Conservation (phyloP, 1,140 invertebrate genomes). For the Rhagoletis zephyria region DNA sequence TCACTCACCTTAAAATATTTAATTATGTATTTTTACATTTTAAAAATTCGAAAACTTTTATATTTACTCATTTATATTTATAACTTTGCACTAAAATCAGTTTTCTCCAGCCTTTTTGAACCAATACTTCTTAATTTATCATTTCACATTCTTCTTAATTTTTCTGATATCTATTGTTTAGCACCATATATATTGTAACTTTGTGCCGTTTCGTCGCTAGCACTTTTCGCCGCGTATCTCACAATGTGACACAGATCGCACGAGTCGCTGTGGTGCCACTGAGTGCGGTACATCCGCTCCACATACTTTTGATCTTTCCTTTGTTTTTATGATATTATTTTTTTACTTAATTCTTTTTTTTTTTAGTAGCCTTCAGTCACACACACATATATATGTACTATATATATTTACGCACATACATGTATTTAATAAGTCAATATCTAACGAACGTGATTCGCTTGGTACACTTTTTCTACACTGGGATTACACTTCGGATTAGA, state of each 20-base stretch:
- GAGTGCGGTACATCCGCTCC: slow-evolving; percentile 41
- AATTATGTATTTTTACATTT: too few species aligned
- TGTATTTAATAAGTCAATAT: background rate
- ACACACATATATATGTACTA: background rate
- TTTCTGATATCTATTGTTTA: background rate
- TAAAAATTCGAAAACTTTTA: too few species aligned
- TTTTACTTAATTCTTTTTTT: slow-evolving; percentile 6
- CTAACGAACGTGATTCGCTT: background rate
- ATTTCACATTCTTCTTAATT: too few species aligned
- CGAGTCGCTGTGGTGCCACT: slow-evolving; percentile 41
- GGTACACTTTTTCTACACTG: slow-evolving; percentile 1
- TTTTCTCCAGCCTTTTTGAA: too few species aligned
- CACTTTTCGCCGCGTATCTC: slow-evolving; percentile 29
- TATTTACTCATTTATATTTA: too few species aligned
- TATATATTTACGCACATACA: background rate
- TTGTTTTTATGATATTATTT: background rate
- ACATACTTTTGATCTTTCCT: slow-evolving; percentile 46
- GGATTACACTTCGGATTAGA: slow-evolving; percentile 50
- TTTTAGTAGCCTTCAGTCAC: slow-evolving; percentile 14
- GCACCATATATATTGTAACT: background rate
- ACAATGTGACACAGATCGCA: slow-evolving; percentile 45
- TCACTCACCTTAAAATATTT: too few species aligned
- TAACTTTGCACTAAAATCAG: too few species aligned
- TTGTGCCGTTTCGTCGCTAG: slow-evolving; percentile 7
- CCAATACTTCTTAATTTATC: too few species aligned